Percentiles rank a stretch among this genome's conserved stretches.
These are phyloP conservation scores for Cotesia congregata DNA, from an alignment of 2,888 invertebrate species.

Conservation along the genomic window DNA sequence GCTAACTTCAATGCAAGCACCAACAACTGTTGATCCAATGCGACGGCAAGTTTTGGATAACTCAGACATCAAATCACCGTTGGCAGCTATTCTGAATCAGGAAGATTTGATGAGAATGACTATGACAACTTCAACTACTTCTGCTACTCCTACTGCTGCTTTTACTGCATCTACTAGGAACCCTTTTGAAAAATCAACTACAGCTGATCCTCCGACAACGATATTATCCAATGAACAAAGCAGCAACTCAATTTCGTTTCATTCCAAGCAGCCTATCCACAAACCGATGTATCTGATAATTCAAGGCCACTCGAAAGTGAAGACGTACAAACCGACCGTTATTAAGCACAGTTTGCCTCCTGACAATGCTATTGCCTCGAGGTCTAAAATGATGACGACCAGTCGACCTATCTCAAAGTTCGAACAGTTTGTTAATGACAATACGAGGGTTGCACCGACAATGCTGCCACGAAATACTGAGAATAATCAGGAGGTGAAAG, in stretches of 20 bases:
- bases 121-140: too few species aligned
- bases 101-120: too few species aligned
- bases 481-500: conserved; percentile 44
- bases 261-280: conserved; percentile 75
- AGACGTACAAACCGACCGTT: conserved; percentile 79
- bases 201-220: conserved; percentile 69
- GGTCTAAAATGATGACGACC: conserved; percentile 40
- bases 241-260: conserved; percentile 76
- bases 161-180: too few species aligned
- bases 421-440: conserved; percentile 58
- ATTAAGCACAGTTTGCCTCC: conserved; percentile 53
- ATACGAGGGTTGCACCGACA: conserved; percentile 46
- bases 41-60: background rate
- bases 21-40: background rate
- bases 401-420: conserved; percentile 55
- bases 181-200: background rate
- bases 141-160: too few species aligned
- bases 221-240: conserved; percentile 72
- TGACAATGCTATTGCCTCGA: conserved; percentile 48
- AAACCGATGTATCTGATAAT: conserved; percentile 84
- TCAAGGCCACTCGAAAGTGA: conserved; percentile 88
- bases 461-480: conserved; percentile 40
- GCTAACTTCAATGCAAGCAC: background rate
- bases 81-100: conserved; percentile 26
- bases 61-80: background rate